These are phyloP conservation scores for Agrochola macilenta DNA, from an alignment of 2,888 invertebrate genomes.

Conservation along the genomic window DNA sequence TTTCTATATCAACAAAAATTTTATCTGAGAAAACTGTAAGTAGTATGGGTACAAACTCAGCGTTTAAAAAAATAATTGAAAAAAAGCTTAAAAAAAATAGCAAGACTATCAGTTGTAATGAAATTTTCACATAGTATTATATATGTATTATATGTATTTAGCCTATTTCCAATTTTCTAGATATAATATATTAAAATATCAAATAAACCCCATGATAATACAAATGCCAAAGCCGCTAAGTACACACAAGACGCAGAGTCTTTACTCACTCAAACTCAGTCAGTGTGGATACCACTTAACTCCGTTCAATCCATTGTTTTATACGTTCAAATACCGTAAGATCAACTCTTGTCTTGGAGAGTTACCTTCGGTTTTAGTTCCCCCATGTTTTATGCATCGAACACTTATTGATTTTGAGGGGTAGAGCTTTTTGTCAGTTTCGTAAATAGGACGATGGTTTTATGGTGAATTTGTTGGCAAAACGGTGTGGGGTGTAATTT, in stretches of 20 bases:
- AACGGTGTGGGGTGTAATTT: neutral
- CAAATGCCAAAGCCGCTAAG: neutral
- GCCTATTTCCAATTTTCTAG: neutral
- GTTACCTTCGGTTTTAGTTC: slow-evolving; percentile 62
- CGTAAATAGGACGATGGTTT: slow-evolving; percentile 33
- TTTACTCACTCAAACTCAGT: slow-evolving; percentile 23
- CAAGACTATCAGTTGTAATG: too few species aligned
- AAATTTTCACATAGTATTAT: too few species aligned
- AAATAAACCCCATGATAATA: neutral
- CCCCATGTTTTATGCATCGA: slow-evolving; percentile 72
- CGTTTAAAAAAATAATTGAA: neutral
- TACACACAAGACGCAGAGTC: neutral
- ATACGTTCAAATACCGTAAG: slow-evolving; percentile 60
- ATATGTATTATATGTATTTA: too few species aligned
- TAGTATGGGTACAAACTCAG: neutral
- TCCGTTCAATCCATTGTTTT: slow-evolving; percentile 54
- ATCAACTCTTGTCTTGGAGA: slow-evolving; percentile 60
- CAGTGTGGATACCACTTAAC: slow-evolving; percentile 36
- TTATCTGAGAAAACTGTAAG: neutral
- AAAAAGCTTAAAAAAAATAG: neutral
- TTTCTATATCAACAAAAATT: too few species aligned
- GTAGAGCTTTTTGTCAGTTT: slow-evolving; percentile 28
- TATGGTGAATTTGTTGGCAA: slow-evolving; percentile 28
- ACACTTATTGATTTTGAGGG: slow-evolving; percentile 50
- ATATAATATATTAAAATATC: too few species aligned